A percentile compares a stretch with the other conserved stretches of the same genome.
Evolutionary conservation across 2,797 vertebrate species (phyloP).

Genomic region (Anabacerthia variegaticeps): DNA sequence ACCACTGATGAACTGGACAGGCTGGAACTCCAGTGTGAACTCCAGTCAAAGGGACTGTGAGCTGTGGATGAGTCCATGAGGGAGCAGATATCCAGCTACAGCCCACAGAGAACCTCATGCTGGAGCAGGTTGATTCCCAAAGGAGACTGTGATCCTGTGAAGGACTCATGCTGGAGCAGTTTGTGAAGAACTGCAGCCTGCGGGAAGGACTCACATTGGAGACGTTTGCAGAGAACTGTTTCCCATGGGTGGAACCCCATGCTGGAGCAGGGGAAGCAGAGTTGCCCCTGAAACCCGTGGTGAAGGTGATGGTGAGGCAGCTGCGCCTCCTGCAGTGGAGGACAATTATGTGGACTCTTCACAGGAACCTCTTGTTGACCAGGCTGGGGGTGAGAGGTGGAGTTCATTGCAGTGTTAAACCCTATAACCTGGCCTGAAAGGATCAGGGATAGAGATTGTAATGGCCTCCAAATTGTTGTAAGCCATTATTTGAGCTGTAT

Average conservation of each 20-base stretch:
- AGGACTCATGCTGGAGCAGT: not conserved
- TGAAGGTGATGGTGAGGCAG: not conserved
- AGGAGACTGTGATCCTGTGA: not conserved
- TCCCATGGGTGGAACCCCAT: not conserved
- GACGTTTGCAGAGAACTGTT: not conserved
- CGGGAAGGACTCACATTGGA: rapidly evolving
- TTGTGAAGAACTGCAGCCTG: not conserved
- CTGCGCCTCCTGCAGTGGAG: not conserved
- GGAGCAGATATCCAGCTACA: not conserved
- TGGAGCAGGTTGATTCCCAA: not conserved
- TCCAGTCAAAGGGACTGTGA: not conserved
- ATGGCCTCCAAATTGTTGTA: not conserved
- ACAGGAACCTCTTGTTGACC: not conserved
- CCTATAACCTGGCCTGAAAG: not conserved
- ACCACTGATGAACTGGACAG: not conserved
- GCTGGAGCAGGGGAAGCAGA: not conserved
- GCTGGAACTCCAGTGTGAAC: not conserved
- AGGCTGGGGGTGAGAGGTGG: not conserved
- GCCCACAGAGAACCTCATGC: not conserved
- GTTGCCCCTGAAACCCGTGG: not conserved
- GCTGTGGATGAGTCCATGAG: not conserved
- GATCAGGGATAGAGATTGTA: not conserved
- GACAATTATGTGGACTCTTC: no score
- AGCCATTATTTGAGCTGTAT: no score
- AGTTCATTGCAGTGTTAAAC: not conserved